Evolutionary conservation across 2,888 invertebrate genomes (phyloP).

Genomic region (Drosophila vallismaia): DNA sequence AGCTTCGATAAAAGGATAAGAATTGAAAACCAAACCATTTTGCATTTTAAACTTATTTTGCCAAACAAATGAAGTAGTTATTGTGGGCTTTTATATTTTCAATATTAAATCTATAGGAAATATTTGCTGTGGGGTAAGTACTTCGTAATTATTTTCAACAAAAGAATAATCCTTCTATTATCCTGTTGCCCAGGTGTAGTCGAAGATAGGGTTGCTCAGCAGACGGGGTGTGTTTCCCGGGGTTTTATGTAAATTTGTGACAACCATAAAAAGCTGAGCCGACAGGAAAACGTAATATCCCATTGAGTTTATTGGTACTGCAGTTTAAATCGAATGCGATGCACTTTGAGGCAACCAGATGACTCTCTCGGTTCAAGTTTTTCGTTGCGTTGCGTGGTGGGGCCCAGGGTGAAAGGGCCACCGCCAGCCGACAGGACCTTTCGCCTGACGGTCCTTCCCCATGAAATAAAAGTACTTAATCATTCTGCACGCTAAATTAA

Average conservation of each 20-base stretch:
- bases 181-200: constrained; percentile 11
- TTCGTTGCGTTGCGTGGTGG: constrained; percentile 26
- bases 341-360: constrained; percentile 36
- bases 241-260: constrained; percentile 45
- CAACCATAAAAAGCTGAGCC: constrained; percentile 51
- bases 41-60: too few species aligned
- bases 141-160: background rate
- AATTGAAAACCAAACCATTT: too few species aligned
- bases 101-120: background rate
- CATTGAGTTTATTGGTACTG: constrained; percentile 37
- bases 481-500: constrained; percentile 81
- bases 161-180: background rate
- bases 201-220: constrained; percentile 57
- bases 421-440: constrained; percentile 7
- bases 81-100: too few species aligned
- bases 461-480: constrained; percentile 80
- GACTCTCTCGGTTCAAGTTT: constrained; percentile 36
- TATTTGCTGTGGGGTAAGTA: background rate
- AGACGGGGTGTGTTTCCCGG: constrained; percentile 39
- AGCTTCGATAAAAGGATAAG: background rate
- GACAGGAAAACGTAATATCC: constrained; percentile 46
- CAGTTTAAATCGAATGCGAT: constrained; percentile 30
- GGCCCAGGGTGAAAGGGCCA: constrained; percentile 42
- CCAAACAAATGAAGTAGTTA: too few species aligned
- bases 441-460: constrained; percentile 16